Percentiles rank a stretch among this genome's conserved stretches.
These are phyloP conservation scores for Camponotus pennsylvanicus DNA, from an alignment of 1,140 invertebrate species.

Conservation along the genomic window DNA sequence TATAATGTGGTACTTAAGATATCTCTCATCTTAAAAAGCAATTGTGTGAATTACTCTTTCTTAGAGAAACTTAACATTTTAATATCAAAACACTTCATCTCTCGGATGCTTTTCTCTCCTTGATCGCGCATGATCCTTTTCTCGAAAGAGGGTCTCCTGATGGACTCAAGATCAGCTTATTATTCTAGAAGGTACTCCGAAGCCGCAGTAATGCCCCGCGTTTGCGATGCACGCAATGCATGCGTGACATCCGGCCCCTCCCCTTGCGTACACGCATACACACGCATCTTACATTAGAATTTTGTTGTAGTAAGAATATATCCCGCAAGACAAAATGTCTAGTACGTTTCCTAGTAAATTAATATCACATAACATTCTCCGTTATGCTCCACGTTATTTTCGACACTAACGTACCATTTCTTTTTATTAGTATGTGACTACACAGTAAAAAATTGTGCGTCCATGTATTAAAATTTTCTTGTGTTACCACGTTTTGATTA, in stretches of 20 bases:
- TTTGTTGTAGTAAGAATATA: slow-evolving; percentile 63
- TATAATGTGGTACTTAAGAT: not conserved
- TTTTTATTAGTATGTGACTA: not conserved
- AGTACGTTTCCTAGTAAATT: slow-evolving; percentile 13
- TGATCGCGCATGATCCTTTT: not conserved
- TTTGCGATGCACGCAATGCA: slow-evolving; percentile 75
- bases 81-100: slow-evolving; percentile 39
- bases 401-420: not conserved
- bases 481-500: no score
- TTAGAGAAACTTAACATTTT: not conserved
- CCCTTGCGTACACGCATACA: slow-evolving; percentile 28
- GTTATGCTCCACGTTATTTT: not conserved
- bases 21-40: not conserved
- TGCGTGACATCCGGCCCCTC: slow-evolving; percentile 80
- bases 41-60: not conserved
- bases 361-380: slow-evolving; percentile 44
- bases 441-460: no score
- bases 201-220: slow-evolving; percentile 48
- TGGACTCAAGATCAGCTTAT: slow-evolving; percentile 61
- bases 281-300: slow-evolving; percentile 54
- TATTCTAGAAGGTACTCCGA: slow-evolving; percentile 73
- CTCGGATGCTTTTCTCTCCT: slow-evolving; percentile 16
- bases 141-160: slow-evolving; percentile 31
- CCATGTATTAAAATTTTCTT: no score
- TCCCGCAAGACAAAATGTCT: slow-evolving; percentile 2